phyloP scores from a whole-genome alignment of 2,797 vertebrate species.

The Parauchenoglanis ngamensis region DNA sequence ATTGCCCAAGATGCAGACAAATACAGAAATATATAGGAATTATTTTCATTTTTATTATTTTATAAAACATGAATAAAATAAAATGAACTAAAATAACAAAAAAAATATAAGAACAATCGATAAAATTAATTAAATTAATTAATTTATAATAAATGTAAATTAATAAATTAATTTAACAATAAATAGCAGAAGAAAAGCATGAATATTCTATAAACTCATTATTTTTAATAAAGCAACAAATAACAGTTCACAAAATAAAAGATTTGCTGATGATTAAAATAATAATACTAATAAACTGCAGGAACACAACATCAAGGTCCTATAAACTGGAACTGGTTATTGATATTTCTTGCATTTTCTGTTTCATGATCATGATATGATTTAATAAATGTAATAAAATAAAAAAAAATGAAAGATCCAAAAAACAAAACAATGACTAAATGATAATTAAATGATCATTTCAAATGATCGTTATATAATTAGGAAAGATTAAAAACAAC shows the following conservation, averaged over 20 bases:
- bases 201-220: background rate
- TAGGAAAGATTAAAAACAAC: background rate
- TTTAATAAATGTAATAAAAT: background rate
- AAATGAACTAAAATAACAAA: background rate
- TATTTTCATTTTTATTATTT: no score
- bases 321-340: background rate
- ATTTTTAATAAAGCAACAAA: no score
- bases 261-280: background rate
- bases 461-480: background rate
- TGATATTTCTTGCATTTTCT: background rate
- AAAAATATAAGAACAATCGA: background rate
- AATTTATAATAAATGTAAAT: background rate
- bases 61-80: background rate
- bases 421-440: background rate
- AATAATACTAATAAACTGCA: background rate
- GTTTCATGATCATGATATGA: background rate
- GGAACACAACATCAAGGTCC: background rate
- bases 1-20: background rate
- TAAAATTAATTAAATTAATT: background rate
- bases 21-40: background rate
- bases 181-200: background rate
- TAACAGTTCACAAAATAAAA: background rate
- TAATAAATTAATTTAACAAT: background rate
- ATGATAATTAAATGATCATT: background rate
- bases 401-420: no score